These are phyloP conservation scores for Arvicanthis niloticus DNA, from an alignment of 2,113 vertebrate species.

Conservation along the genomic window DNA sequence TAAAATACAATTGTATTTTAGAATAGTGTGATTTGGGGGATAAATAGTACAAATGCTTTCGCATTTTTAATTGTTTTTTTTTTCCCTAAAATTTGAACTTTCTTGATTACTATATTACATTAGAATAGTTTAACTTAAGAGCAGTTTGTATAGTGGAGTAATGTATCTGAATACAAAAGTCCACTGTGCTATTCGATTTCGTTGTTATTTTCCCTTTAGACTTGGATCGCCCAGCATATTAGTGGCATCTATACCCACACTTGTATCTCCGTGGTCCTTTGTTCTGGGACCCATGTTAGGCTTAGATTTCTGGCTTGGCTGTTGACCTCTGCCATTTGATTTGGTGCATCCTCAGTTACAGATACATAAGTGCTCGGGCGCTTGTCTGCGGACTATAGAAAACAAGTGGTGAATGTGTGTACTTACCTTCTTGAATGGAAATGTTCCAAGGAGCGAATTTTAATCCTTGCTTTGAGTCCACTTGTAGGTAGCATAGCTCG, in stretches of 20 bases:
- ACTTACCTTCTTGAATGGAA: constrained; percentile 17
- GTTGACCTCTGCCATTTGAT: constrained; percentile 36
- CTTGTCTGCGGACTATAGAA: constrained; percentile 53
- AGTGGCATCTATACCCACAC: neutral
- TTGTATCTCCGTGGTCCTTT: constrained; percentile 53
- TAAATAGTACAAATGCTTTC: neutral
- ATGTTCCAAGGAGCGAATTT: constrained; percentile 4
- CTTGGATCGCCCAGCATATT: constrained; percentile 9
- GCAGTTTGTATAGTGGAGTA: constrained; percentile 49
- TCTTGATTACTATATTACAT: constrained; percentile 35
- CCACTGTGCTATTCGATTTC: neutral
- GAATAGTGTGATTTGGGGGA: neutral
- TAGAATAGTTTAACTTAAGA: neutral
- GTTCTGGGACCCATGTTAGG: neutral
- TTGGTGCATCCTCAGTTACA: constrained; percentile 33
- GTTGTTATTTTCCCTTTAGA: neutral
- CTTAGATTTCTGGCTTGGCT: constrained; percentile 1
- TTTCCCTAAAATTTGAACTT: constrained; percentile 55
- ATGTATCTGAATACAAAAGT: constrained; percentile 51
- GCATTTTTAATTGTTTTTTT: constrained; percentile 23
- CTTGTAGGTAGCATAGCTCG: neutral
- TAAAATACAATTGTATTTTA: constrained; percentile 2
- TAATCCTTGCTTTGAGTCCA: neutral
- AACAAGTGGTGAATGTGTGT: constrained; percentile 20
- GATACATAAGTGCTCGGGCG: neutral